These are phyloP conservation scores for Sturnira hondurensis DNA, from an alignment of 2,113 vertebrate genomes.

Conservation along the genomic window DNA sequence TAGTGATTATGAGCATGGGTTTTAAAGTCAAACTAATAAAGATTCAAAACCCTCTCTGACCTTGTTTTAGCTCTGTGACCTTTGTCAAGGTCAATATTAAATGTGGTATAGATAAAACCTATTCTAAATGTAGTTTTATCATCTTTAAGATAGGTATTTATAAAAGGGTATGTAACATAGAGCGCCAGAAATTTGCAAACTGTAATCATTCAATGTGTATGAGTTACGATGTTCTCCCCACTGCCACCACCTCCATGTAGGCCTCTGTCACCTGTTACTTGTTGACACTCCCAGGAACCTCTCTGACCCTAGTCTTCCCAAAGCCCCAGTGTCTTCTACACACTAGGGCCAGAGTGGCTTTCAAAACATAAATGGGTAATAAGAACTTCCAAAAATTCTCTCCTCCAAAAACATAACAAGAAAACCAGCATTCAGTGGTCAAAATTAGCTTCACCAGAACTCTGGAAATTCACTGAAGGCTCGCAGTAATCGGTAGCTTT, in stretches of 20 bases:
- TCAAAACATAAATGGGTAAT: neutral
- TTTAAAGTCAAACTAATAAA: neutral
- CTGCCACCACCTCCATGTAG: fast-evolving
- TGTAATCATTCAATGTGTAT: fast-evolving
- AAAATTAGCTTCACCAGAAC: neutral
- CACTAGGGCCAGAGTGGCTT: neutral
- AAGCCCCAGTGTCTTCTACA: neutral
- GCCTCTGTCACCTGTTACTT: neutral
- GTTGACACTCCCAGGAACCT: neutral
- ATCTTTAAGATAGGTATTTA: neutral
- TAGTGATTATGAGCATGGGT: neutral
- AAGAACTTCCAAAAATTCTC: neutral
- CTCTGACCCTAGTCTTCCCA: neutral
- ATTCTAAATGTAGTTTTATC: neutral
- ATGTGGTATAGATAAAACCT: neutral
- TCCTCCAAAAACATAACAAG: neutral
- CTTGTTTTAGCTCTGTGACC: neutral
- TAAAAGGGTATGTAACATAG: neutral
- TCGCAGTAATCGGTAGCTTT: neutral
- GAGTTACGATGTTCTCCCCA: fast-evolving
- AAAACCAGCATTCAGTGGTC: neutral
- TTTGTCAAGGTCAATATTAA: neutral
- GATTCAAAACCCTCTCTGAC: neutral
- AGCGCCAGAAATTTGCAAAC: neutral
- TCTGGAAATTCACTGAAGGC: neutral